Conservation (phyloP, 2,888 invertebrate species). For the Unio delphinus region DNA sequence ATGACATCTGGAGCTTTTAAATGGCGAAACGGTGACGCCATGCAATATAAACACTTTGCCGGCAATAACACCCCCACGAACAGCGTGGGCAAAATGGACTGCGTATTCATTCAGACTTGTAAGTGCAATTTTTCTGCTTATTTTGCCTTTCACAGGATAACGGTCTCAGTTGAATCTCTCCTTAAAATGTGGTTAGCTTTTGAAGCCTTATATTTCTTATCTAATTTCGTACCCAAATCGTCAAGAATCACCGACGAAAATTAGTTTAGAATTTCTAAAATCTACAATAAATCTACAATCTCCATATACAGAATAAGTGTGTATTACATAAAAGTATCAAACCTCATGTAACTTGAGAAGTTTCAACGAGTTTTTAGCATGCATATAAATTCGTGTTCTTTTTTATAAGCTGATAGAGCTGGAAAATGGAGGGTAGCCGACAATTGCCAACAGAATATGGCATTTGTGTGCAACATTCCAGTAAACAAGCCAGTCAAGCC, state of each 20-base stretch:
- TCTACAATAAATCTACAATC: too few relatives aligned
- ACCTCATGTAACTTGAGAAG: too few relatives aligned
- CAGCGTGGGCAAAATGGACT: slow-evolving; percentile 33
- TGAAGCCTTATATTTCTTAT: not conserved
- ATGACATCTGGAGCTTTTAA: slow-evolving; percentile 27
- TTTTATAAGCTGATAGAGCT: slow-evolving; percentile 26
- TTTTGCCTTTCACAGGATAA: too few relatives aligned
- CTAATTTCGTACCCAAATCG: not conserved
- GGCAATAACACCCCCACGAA: slow-evolving; percentile 26
- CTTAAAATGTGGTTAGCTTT: too few relatives aligned
- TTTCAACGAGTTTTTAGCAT: too few relatives aligned
- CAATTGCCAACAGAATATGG: slow-evolving; percentile 27
- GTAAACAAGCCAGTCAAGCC: slow-evolving; percentile 33
- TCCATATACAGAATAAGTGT: too few relatives aligned
- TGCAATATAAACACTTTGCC: slow-evolving; percentile 36
- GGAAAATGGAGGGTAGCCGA: slow-evolving; percentile 48
- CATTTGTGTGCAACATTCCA: slow-evolving; percentile 47
- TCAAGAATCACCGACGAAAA: too few relatives aligned
- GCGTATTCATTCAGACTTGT: slow-evolving; percentile 46
- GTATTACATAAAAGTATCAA: too few relatives aligned
- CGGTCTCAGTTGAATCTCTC: too few relatives aligned
- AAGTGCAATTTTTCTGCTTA: slow-evolving; percentile 5
- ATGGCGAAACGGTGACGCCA: slow-evolving; percentile 35
- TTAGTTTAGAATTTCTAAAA: too few relatives aligned
- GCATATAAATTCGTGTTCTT: too few relatives aligned